Conservation (phyloP, 2,888 invertebrate species). For the Cantharis nigra region DNA sequence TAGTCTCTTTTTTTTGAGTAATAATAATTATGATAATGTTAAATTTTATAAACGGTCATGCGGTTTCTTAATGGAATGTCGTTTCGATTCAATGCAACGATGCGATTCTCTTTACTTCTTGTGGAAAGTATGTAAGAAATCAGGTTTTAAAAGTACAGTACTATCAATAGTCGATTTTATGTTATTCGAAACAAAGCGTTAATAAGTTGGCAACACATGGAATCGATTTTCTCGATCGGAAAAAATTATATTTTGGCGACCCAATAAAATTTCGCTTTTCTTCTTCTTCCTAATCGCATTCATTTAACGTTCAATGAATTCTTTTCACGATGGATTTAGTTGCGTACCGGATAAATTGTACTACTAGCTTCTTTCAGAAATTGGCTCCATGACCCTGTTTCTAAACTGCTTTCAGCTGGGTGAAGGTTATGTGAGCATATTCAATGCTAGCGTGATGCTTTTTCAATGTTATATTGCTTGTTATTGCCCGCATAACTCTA, state of each 20-base stretch:
- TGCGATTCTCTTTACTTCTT: slow-evolving; percentile 29
- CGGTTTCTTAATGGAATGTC: slow-evolving; percentile 22
- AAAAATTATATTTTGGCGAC: background rate
- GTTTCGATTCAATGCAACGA: slow-evolving; percentile 11
- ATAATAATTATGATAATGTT: background rate
- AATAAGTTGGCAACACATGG: background rate
- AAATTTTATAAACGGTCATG: slow-evolving; percentile 26
- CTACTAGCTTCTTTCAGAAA: background rate
- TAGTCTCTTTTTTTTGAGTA: background rate
- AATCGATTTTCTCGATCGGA: background rate
- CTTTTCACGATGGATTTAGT: background rate
- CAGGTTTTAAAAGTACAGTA: slow-evolving; percentile 38
- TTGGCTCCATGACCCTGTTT: slow-evolving; percentile 1
- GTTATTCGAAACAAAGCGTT: slow-evolving; percentile 17
- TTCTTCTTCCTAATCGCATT: background rate
- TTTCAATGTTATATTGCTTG: background rate
- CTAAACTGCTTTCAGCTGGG: slow-evolving; percentile 7
- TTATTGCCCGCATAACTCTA: background rate
- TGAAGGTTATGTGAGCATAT: slow-evolving; percentile 9
- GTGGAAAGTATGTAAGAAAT: slow-evolving; percentile 37
- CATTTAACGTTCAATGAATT: background rate
- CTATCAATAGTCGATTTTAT: slow-evolving; percentile 31
- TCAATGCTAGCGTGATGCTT: slow-evolving; percentile 9
- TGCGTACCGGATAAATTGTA: background rate
- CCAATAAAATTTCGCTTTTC: background rate